Evolutionary conservation across 2,113 vertebrate species (phyloP).

Genomic region (human): DNA sequence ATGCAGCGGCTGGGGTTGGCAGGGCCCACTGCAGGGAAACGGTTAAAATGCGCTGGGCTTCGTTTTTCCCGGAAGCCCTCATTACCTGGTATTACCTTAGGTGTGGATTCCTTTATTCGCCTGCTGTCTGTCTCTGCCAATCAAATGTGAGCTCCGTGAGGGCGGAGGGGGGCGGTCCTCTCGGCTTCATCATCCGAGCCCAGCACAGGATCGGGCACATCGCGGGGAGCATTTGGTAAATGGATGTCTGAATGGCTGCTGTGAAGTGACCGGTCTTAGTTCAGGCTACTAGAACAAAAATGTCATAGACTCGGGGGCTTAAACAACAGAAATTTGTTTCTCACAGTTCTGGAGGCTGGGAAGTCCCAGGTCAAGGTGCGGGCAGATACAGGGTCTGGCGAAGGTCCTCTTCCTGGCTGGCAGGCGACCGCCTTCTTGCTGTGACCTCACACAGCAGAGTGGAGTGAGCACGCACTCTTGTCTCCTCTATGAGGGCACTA

Average conservation of each 20-base stretch:
- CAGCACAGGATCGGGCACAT: not conserved
- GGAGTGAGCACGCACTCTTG: not conserved
- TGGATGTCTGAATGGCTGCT: not conserved
- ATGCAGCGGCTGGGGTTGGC: not conserved
- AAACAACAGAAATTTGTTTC: not conserved
- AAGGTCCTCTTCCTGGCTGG: not conserved
- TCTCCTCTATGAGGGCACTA: not conserved
- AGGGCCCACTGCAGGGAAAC: not conserved
- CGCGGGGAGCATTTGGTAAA: not conserved
- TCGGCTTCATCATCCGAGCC: fast-evolving
- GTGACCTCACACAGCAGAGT: not conserved
- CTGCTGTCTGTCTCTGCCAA: not conserved
- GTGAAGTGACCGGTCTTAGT: not conserved
- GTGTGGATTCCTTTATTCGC: too few species aligned
- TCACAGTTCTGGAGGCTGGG: not conserved
- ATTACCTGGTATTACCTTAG: fast-evolving
- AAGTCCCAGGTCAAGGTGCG: not conserved
- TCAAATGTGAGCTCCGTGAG: not conserved
- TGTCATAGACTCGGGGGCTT: not conserved
- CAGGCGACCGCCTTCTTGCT: not conserved
- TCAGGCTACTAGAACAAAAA: not conserved
- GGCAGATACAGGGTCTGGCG: not conserved
- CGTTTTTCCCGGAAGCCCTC: fast-evolving
- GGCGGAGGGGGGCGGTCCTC: fast-evolving
- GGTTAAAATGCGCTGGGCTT: too few species aligned